Evolutionary conservation across 2,113 vertebrate genomes (phyloP).

Genomic region (Callithrix jacchus): DNA sequence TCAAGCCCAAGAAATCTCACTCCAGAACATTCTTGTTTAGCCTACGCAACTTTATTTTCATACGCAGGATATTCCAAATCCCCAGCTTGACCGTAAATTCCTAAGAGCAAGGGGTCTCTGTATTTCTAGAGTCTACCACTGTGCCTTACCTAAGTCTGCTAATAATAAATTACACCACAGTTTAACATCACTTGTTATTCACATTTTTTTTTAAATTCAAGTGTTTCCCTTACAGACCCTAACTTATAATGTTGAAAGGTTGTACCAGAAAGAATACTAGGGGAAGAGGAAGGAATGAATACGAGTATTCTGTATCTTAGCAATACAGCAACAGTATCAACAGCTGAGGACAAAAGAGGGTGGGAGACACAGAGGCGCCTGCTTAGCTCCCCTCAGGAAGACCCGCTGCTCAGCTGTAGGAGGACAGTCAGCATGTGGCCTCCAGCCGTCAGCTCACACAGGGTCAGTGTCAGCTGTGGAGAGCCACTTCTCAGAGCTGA

Average conservation of each 20-base stretch:
- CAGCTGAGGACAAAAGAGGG: not conserved
- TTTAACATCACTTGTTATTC: not conserved
- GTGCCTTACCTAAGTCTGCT: not conserved
- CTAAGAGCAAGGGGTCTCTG: not conserved
- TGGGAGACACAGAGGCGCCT: not conserved
- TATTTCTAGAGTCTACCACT: no score
- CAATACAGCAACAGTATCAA: no score
- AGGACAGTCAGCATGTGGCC: accelerated
- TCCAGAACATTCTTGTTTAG: not conserved
- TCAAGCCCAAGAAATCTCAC: not conserved
- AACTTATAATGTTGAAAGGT: not conserved
- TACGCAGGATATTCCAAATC: not conserved
- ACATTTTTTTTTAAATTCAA: not conserved
- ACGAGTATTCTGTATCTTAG: not conserved
- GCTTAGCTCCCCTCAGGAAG: not conserved
- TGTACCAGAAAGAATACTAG: not conserved
- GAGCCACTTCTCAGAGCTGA: not conserved
- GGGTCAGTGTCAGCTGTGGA: not conserved
- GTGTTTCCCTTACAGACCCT: not conserved
- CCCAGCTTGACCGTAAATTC: not conserved
- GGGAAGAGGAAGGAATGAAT: not conserved
- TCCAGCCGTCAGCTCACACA: not conserved
- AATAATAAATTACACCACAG: not conserved
- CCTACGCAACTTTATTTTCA: not conserved
- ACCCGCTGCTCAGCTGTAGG: not conserved